These are phyloP conservation scores for Ethmia dodecea DNA, from an alignment of 2,888 invertebrate species.

Conservation along the genomic window DNA sequence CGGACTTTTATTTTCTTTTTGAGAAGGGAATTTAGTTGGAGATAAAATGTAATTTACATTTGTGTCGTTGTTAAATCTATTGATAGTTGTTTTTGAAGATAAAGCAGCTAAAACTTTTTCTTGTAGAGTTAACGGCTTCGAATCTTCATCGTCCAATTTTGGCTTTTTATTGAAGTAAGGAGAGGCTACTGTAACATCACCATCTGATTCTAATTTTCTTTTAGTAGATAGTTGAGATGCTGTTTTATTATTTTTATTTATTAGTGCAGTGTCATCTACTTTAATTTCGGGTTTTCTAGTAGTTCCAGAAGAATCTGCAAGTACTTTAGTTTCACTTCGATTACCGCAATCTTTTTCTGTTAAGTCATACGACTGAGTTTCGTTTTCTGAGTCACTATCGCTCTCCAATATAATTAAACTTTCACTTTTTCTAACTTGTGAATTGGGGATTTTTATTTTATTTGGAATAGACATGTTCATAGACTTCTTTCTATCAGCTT, in stretches of 20 bases:
- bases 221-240: conserved; percentile 19
- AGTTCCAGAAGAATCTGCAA: no score
- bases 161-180: conserved; percentile 59
- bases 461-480: conserved; percentile 12
- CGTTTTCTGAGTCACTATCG: conserved; percentile 51
- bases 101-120: conserved; percentile 51
- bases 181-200: conserved; percentile 35
- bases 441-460: conserved; percentile 14
- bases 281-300: no score
- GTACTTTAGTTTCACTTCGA: not conserved
- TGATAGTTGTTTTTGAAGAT: conserved; percentile 33
- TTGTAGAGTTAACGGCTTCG: conserved; percentile 40
- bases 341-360: conserved; percentile 15
- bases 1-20: conserved; percentile 27
- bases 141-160: conserved; percentile 32
- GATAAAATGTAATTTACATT: conserved; percentile 34
- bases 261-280: no score
- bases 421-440: conserved; percentile 23
- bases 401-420: conserved; percentile 58
- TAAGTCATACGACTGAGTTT: conserved; percentile 37
- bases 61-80: conserved; percentile 24
- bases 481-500: conserved; percentile 41
- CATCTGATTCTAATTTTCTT: conserved; percentile 40
- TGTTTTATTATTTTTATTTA: not conserved
- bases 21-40: conserved; percentile 9